phyloP scores from a whole-genome alignment of 2,113 vertebrate species.

The Lophius piscatorius region DNA sequence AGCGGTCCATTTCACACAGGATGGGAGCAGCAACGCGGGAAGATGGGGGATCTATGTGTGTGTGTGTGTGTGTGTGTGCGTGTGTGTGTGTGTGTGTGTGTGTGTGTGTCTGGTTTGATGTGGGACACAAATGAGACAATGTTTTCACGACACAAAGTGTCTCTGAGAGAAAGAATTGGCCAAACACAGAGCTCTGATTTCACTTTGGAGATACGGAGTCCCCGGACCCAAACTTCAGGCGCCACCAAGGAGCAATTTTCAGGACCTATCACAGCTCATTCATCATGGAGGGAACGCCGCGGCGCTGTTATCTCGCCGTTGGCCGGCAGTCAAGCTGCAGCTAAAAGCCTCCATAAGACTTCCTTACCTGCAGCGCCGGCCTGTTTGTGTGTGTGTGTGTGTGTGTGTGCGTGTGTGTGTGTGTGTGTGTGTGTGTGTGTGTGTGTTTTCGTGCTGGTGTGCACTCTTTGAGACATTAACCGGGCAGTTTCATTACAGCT shows the following conservation, averaged over 20 bases:
- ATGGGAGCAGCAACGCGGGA: neutral
- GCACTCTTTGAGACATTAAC: conserved; percentile 10
- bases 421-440: neutral
- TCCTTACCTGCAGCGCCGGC: conserved; percentile 50
- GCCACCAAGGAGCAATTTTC: conserved; percentile 78
- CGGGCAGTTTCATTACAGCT: conserved; percentile 42
- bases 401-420: neutral
- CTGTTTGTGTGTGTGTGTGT: conserved; percentile 2
- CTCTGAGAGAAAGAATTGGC: conserved; percentile 61
- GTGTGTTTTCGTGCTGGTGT: neutral
- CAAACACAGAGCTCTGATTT: conserved; percentile 62
- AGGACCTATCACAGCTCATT: conserved; percentile 74
- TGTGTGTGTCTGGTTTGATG: conserved; percentile 8
- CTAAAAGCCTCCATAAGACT: conserved; percentile 54
- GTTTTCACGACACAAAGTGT: conserved; percentile 60
- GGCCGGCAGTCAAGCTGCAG: conserved; percentile 42
- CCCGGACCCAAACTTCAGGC: conserved; percentile 69
- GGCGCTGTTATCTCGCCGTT: conserved; percentile 68
- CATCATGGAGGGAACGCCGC: conserved; percentile 75
- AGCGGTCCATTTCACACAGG: conserved; percentile 56
- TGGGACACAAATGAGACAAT: conserved; percentile 56
- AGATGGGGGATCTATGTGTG: neutral
- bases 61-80: neutral
- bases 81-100: conserved; percentile 3
- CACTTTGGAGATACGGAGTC: conserved; percentile 72